Evolutionary conservation across 2,797 vertebrate species (phyloP), one percentile per base, ranked within the genome.

Genomic region (Lerista edwardsae): DNA sequence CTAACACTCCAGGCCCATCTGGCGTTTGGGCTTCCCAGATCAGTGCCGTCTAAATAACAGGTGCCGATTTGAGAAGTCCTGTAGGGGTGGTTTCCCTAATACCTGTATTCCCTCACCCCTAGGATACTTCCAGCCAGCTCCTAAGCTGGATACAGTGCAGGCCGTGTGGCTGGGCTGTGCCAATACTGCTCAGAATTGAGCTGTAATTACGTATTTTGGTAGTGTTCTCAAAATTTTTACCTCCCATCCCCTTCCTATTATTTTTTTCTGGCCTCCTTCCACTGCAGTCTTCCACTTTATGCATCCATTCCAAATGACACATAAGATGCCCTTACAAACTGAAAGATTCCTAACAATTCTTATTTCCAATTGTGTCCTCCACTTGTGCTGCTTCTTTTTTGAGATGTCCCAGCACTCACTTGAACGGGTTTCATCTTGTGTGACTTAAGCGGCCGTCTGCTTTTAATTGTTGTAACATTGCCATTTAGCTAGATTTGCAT

Each of bases 391-490:
- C 68, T 84, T 36, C 34, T 84, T 92, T 91, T 88, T 71, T 90
- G 80, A 88, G 44, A 84, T 90, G 86, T 91, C 88, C 88, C 84
- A 82, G 74, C 79, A 75, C 72, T 80, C 80, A 6, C 11, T 47
- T 90, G 69, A 84, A 84, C 84, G 47, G 8, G 62, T 88, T 88
- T 84, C 27, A 82, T 4, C 77, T 81, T 87, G 84, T 86, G 78
- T 90, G 88, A 90, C 87, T 90, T 85, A 91, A 90, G 64, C 91
- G 84, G 12, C 85, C 90, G 91, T 91, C 84, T 92, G 88, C 91
- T 93, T 92, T 81, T 88, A 93, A 92, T 94, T 92, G 92, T 89
- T 93, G 92, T 93, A 90, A 79, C 31, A 89, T 80, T 91, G 31
- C 82, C 72, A 89, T 72, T 91, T 93, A 89, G 91, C 89, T 65